Conservation (phyloP, 2,888 invertebrate genomes). For the Polietes domitor region DNA sequence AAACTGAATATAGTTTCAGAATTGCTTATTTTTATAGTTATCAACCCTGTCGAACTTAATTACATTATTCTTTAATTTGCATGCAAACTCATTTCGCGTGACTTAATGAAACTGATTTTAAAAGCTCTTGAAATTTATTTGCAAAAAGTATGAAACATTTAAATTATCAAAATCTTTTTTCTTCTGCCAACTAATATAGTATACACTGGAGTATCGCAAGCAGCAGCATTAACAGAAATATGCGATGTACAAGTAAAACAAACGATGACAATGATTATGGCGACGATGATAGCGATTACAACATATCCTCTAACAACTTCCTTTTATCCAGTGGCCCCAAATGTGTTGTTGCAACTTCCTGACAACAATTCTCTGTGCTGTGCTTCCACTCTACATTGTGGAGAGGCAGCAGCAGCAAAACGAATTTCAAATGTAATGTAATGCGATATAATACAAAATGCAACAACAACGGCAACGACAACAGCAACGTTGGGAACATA, state of each 20-base stretch:
- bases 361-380: constrained; percentile 51
- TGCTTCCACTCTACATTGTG: constrained; percentile 42
- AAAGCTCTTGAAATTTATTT: neutral
- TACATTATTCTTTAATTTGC: too few species aligned
- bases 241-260: neutral
- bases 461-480: neutral
- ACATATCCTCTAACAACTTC: constrained; percentile 65
- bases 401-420: neutral
- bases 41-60: too few species aligned
- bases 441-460: constrained; percentile 15
- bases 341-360: constrained; percentile 64
- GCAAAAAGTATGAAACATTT: neutral
- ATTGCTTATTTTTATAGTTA: too few species aligned
- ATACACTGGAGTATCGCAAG: constrained; percentile 54
- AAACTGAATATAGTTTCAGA: too few species aligned
- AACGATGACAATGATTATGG: constrained; percentile 61
- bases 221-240: constrained; percentile 44
- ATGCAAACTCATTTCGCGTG: too few species aligned
- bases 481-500: constrained; percentile 36
- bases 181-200: constrained; percentile 40
- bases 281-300: constrained; percentile 56
- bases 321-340: constrained; percentile 60
- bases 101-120: too few species aligned
- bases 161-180: neutral
- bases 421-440: constrained; percentile 12